Conservation (phyloP, 2,888 invertebrate species). For the Parthenolecanium corni region DNA sequence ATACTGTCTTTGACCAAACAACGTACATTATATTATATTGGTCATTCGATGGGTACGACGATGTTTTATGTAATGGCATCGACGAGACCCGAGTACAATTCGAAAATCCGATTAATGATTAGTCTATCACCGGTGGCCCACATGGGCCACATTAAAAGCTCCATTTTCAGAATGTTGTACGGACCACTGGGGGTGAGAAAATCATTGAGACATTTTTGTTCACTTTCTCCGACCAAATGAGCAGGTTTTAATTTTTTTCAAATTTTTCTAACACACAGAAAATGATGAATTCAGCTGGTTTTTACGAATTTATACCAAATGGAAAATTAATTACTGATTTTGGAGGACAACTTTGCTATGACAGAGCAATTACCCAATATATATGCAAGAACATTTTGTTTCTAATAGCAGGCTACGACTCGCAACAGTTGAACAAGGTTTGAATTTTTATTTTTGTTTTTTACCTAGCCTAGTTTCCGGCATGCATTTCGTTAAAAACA, state of each 20-base stretch:
- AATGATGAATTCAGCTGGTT: slow-evolving; percentile 52
- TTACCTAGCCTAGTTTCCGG: background rate
- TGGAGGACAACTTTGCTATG: slow-evolving; percentile 51
- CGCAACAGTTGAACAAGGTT: slow-evolving; percentile 52
- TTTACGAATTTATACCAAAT: slow-evolving; percentile 61
- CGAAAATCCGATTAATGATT: slow-evolving; percentile 45
- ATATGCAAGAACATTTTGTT: slow-evolving; percentile 65
- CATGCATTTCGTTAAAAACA: background rate
- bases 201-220: no score
- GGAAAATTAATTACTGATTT: slow-evolving; percentile 49
- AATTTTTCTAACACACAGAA: no score
- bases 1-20: slow-evolving; percentile 44
- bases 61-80: slow-evolving; percentile 59
- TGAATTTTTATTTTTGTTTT: slow-evolving; percentile 31
- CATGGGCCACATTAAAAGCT: slow-evolving; percentile 40
- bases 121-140: slow-evolving; percentile 55
- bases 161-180: slow-evolving; percentile 36
- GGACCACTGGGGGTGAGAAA: slow-evolving; percentile 46
- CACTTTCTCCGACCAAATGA: no score
- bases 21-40: slow-evolving; percentile 57
- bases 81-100: slow-evolving; percentile 53
- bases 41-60: slow-evolving; percentile 84
- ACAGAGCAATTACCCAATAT: slow-evolving; percentile 45
- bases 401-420: slow-evolving; percentile 58
- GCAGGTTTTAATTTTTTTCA: no score